Evolutionary conservation across 37 sponge, comb jelly and placozoan species (phyloP).

Genomic region (Ianthella basta): DNA sequence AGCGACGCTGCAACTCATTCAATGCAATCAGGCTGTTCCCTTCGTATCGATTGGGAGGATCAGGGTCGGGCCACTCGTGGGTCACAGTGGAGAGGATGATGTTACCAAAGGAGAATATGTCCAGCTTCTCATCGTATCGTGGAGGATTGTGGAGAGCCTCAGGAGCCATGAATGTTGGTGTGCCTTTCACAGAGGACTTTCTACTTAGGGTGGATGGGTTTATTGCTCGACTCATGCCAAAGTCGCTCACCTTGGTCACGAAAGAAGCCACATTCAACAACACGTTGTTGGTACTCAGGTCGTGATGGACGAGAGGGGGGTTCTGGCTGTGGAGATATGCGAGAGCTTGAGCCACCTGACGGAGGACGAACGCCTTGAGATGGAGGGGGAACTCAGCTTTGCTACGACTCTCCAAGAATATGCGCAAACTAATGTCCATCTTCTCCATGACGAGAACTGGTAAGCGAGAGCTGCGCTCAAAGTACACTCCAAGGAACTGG

Average conservation of each 20-base stretch:
- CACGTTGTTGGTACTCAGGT: neutral
- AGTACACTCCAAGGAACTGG: too few species aligned
- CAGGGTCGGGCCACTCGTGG: neutral
- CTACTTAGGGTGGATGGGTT: neutral
- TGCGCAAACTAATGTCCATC: neutral
- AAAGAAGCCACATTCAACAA: neutral
- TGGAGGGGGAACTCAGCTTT: neutral
- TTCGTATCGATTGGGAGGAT: neutral
- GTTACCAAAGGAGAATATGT: conserved; percentile 1
- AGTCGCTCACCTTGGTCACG: neutral
- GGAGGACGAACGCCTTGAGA: neutral
- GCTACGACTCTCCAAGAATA: neutral
- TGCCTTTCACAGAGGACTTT: neutral
- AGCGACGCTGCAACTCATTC: neutral
- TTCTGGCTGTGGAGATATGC: neutral
- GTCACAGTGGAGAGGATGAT: neutral
- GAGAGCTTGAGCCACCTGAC: neutral
- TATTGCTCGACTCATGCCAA: neutral
- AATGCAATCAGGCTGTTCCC: neutral
- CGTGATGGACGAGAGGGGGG: neutral
- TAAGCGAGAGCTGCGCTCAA: neutral
- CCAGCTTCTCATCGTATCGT: neutral
- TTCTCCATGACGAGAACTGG: neutral
- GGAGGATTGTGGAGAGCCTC: neutral
- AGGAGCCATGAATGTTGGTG: neutral